Conservation (phyloP, 2,888 invertebrate species). For the Strigamia transsilvanica region DNA sequence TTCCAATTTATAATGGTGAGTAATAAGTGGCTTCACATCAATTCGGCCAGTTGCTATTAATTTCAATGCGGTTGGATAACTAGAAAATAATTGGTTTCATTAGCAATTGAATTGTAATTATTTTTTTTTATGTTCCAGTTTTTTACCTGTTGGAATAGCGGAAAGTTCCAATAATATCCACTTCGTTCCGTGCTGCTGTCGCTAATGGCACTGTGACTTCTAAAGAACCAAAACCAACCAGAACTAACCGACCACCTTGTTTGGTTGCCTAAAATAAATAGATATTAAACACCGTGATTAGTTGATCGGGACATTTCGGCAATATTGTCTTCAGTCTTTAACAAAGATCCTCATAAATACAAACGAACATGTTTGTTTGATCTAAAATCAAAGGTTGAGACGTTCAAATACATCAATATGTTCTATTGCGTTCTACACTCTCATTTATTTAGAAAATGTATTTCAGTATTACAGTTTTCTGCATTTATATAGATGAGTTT, state of each 20-base stretch:
- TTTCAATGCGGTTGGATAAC: slow-evolving; percentile 57
- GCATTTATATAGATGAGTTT: no score
- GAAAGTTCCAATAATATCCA: slow-evolving; percentile 92
- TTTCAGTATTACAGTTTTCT: no score
- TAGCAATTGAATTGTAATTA: background rate
- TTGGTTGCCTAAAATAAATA: no score
- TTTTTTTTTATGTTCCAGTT: background rate
- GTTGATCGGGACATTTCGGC: slow-evolving; percentile 72
- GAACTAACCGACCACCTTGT: slow-evolving; percentile 83
- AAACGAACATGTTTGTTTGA: no score
- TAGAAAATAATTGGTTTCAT: slow-evolving; percentile 44
- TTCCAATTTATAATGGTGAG: slow-evolving; percentile 57
- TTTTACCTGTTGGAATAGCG: slow-evolving; percentile 88
- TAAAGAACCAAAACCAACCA: slow-evolving; percentile 86
- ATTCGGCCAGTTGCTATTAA: slow-evolving; percentile 57
- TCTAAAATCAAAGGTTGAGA: no score
- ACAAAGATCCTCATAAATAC: no score
- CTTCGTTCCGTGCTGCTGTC: slow-evolving; percentile 81
- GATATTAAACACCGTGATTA: no score
- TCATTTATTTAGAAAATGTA: no score
- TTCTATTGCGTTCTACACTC: no score
- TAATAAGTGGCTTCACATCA: slow-evolving; percentile 57
- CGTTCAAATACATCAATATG: no score
- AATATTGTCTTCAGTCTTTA: no score
- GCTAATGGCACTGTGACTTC: slow-evolving; percentile 84